A percentile compares a stretch with the other conserved stretches of the same genome.
phyloP scores from a whole-genome alignment of 2,888 invertebrate species.

The Malthinus flaveolus region DNA sequence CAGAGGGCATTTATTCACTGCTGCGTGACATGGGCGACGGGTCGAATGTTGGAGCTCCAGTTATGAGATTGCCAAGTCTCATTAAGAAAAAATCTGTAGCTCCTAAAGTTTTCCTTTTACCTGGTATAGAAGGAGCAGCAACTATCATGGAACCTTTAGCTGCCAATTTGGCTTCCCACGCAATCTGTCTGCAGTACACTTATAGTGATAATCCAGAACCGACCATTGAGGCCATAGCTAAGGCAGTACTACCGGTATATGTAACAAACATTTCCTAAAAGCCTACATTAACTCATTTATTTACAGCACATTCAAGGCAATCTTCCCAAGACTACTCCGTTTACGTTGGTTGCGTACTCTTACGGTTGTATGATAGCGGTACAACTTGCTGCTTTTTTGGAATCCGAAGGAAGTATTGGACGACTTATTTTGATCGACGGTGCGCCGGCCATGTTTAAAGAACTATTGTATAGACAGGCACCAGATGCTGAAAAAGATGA shows the following conservation, averaged over 20 bases:
- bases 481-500: conserved; percentile 50
- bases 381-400: conserved; percentile 74
- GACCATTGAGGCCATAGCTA: conserved; percentile 58
- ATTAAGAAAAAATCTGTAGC: background rate
- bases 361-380: conserved; percentile 79
- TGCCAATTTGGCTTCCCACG: conserved; percentile 57
- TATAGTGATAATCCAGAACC: conserved; percentile 51
- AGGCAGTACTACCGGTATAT: conserved; percentile 59
- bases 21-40: conserved; percentile 67
- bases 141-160: conserved; percentile 59
- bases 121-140: conserved; percentile 70
- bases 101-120: conserved; percentile 62
- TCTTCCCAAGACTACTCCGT: conserved; percentile 53
- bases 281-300: no score
- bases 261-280: no score
- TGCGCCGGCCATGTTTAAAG: conserved; percentile 58
- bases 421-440: conserved; percentile 79
- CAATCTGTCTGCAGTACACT: conserved; percentile 60
- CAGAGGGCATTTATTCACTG: conserved; percentile 56
- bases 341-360: conserved; percentile 85
- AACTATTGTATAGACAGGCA: background rate
- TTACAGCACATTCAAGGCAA: background rate
- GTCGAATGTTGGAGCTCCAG: conserved; percentile 57
- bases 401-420: conserved; percentile 67
- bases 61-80: conserved; percentile 46